These are phyloP conservation scores for Saturnia pavonia DNA, from an alignment of 2,888 invertebrate genomes.

Conservation along the genomic window DNA sequence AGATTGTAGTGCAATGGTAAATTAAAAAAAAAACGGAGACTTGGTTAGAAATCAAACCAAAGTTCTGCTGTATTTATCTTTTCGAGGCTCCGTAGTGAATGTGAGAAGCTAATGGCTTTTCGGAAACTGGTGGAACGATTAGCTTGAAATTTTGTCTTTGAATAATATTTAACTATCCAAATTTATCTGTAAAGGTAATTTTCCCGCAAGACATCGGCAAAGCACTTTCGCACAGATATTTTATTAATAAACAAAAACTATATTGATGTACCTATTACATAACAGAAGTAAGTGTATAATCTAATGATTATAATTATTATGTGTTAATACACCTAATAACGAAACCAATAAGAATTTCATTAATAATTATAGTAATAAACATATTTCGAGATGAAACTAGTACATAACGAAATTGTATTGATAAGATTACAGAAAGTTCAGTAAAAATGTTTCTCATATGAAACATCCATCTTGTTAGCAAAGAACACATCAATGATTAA, in stretches of 20 bases:
- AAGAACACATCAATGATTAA: slow-evolving; percentile 34
- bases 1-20: too few species aligned
- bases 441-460: not conserved
- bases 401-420: not conserved
- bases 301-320: too few species aligned
- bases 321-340: not conserved
- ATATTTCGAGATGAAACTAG: not conserved
- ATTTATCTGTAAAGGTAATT: too few species aligned
- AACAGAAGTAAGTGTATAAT: not conserved
- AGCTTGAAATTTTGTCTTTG: too few species aligned
- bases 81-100: too few species aligned
- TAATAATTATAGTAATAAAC: not conserved
- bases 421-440: not conserved
- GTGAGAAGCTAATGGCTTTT: too few species aligned
- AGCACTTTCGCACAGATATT: not conserved
- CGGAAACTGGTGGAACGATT: too few species aligned
- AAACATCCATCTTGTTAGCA: slow-evolving; percentile 14
- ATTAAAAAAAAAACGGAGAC: too few species aligned
- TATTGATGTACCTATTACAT: not conserved
- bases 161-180: too few species aligned
- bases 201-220: too few species aligned
- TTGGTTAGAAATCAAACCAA: too few species aligned
- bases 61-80: too few species aligned
- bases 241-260: not conserved
- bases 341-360: not conserved